Base-by-base conservation (phyloP, 1,140 invertebrate genomes). In the Pogonomyrmex barbatus region DNA sequence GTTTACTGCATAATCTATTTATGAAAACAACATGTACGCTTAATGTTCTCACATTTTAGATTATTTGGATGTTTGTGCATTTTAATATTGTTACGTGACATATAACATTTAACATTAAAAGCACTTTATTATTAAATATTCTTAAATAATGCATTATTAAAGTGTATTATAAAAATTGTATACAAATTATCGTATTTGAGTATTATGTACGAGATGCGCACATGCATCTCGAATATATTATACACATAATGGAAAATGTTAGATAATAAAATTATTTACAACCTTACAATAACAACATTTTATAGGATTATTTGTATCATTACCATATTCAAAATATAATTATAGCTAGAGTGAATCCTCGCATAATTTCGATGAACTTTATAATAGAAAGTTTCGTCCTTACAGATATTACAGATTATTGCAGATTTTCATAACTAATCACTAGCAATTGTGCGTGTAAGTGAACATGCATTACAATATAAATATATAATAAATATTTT, bases 381-480 rank as follows among this genome's bases (percentile, higher is more conserved):
- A 82, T 88, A 86, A 86, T 68, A 36, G 52, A 60, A 88, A 68
- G 67, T 79, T 89, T 62, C 45, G 56, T 76, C 50, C 47, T 56
- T 39, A 76, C 62, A 88, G 82, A 76, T 65, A 70, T 54, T 88
- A 54, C 54, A 24, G 24, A 24, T 24, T 24, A 24, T 24, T 24
- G 24, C 24, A 24, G 24, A 75, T 86, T 88, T 86, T 86, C 83
- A 86, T 86, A 89, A 82, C 65, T 42, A 42, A 2, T 3, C 0
- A 36, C 52, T 58, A n/a, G 47, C 54, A 39, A 6, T 12, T 52
- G n/a, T 52, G 8, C 6, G n/a, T 42, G 62, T n/a, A 75, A 58
- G 73, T 85, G 62, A 76, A 75, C 30, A 8, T 58, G 52, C n/a
- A 76, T 79, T 47, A 56, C 14, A 33, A 62, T 6, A 50, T n/a